Base-by-base conservation (phyloP, 2,113 vertebrate species). In the Pyrgilauda ruficollis region DNA sequence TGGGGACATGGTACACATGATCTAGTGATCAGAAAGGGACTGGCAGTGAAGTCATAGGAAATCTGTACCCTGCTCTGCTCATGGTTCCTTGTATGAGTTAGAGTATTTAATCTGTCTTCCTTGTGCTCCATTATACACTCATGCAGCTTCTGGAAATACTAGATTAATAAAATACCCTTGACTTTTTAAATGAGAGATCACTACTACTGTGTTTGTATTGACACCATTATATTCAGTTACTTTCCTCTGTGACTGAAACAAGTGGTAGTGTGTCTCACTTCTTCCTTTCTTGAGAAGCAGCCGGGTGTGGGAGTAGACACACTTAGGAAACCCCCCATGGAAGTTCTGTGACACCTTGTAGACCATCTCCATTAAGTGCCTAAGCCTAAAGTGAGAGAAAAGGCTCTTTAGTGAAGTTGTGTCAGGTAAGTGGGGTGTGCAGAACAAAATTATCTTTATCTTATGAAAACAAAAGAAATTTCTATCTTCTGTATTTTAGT, bases 271-370 rank as follows among this genome's bases (percentile, higher is more conserved):
- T 96, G 64, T 80, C 68, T 95, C 85, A 96, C 7, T 13, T 75
- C 63, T 93, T 95, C 89, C 90, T 90, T 97, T 96, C 87, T 86
- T 50, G 35, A 93, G 95, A 96, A 96, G 91, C 76, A 94, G 89
- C 59, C 62, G 62, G 41, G 21, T 1, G 41, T 95, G 70, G 95
- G 95, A 94, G 93, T 30, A 84, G 66, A 52, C n/a, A 44, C 33
- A 35, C 52, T 89, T 41, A 93, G 93, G 89, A 96, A 97, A 90
- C 69, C 39, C 77, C 75, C 74, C 35, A 5, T 2, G 0, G 77
- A 47, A 67, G 37, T 80, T 89, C n/a, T 87, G 63, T 90, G 69
- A 30, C 66, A 90, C 89, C 81, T 53, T 94, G 76, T 46, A 87
- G 84, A 63, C 47, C 73, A 91, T 52, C 66, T 43, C 68, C n/a